phyloP scores from a whole-genome alignment of 2,797 vertebrate genomes.

The Artibeus jamaicensis region DNA sequence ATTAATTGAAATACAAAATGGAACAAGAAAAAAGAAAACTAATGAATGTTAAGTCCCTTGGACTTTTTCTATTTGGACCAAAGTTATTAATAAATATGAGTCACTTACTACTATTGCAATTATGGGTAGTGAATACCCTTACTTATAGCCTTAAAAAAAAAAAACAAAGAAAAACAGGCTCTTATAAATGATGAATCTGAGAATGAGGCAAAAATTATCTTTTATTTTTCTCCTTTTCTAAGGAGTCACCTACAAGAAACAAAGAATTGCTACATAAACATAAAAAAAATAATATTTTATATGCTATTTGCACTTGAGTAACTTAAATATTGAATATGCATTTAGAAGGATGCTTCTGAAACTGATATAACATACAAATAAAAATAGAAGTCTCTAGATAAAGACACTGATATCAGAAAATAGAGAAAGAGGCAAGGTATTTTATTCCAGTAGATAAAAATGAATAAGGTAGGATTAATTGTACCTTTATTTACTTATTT shows the following conservation, averaged over 20 bases:
- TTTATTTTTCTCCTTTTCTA: neutral
- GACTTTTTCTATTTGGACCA: conserved; percentile 28
- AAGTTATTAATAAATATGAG: neutral
- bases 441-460: neutral
- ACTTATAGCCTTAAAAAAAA: neutral
- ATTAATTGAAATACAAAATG: conserved; percentile 60
- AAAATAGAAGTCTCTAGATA: neutral
- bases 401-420: neutral
- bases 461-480: neutral
- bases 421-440: neutral
- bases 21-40: conserved; percentile 18
- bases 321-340: neutral
- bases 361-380: neutral
- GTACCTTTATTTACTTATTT: neutral
- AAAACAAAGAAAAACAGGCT: neutral
- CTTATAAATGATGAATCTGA: conserved; percentile 26
- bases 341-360: conserved; percentile 31
- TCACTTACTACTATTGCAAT: neutral
- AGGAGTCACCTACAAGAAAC: neutral
- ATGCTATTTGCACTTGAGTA: neutral
- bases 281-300: neutral
- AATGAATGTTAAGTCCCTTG: neutral
- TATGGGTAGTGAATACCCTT: neutral
- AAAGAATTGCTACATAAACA: conserved; percentile 32
- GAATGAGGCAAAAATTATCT: neutral